Evolutionary conservation across 2,888 invertebrate species (phyloP), one percentile per base, ranked within the genome.

Genomic region (Acronicta leporina): DNA sequence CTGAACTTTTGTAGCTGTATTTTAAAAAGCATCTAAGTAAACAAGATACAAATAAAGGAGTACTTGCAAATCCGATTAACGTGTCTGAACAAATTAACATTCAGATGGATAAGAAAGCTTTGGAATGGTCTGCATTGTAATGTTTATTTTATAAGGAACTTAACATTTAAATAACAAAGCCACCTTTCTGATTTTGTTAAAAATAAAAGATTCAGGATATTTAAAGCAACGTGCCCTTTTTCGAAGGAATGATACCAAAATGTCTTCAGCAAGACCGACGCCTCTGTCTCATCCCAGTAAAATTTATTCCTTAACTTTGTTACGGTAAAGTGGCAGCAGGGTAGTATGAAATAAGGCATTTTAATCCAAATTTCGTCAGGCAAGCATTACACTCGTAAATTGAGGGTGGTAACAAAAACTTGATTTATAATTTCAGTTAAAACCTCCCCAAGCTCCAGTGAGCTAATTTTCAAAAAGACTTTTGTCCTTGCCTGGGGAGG

Each of bases 401-500:
- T 66, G 66, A 63, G 68, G 73, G 68, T 77, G 64, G 72, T 73
- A 76, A 82, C 79, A 86, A 84, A 87, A 86, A 86, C 82, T 80
- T 86, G 86, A 87, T 89, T 89, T 86, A 87, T 85, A 87, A 87
- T 85, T 84, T 82, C 69, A 63, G 79, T 73, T 71, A 75, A 84
- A 84, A 83, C 73, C 80, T 76, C 81, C 72, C 79, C 73, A 68
- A 80, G 81, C 80, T 80, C 69, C 75, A 80, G 73, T 74, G 82
- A 79, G 82, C 82, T 84, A 87, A 87, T 89, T 88, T 88, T 81
- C 77, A 85, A 87, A 75, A 85, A 87, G 85, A 87, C 82, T 86
- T 83, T 83, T 80, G 79, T 82, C 77, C 81, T 77, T 77, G 63
- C 61, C 61, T 53, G 68, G 65, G 75, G 75, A 75, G 80, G 83